These are phyloP conservation scores for Chydorus sphaericus DNA, from an alignment of 2,888 invertebrate species.

Conservation along the genomic window DNA sequence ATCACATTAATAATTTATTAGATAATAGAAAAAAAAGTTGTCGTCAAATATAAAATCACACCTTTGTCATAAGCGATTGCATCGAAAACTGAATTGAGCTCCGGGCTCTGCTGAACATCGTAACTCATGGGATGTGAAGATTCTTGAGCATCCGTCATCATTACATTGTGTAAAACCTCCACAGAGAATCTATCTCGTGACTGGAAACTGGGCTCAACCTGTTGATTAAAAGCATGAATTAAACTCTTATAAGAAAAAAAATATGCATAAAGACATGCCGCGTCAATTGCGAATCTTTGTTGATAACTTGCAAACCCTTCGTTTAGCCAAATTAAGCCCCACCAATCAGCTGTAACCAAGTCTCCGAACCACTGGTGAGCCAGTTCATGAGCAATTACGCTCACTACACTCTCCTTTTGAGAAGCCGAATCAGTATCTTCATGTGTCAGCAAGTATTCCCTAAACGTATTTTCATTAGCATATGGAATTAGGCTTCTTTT, in stretches of 20 bases:
- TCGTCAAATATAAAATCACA: not conserved
- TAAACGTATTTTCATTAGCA: not conserved
- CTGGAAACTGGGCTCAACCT: constrained; percentile 54
- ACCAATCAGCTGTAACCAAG: constrained; percentile 26
- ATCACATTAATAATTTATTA: not conserved
- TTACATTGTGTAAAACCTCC: constrained; percentile 58
- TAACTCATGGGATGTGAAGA: constrained; percentile 40
- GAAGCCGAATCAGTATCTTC: constrained; percentile 11
- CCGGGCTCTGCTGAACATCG: constrained; percentile 21
- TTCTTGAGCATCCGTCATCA: constrained; percentile 59
- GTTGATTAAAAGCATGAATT: not conserved
- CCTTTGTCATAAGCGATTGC: constrained; percentile 27
- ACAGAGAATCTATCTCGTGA: constrained; percentile 64
- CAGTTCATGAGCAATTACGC: constrained; percentile 31
- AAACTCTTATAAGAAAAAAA: not conserved
- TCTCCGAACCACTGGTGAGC: constrained; percentile 31
- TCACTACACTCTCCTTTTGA: constrained; percentile 15
- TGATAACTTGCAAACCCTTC: not conserved
- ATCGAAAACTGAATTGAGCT: constrained; percentile 26
- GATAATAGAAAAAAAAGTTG: not conserved
- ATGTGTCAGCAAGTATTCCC: constrained; percentile 41
- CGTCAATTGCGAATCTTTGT: not conserved
- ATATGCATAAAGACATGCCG: not conserved
- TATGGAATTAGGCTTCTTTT: not conserved
- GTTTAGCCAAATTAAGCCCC: constrained; percentile 18